phyloP scores from a whole-genome alignment of 2,797 vertebrate species.

The Allobates femoralis region DNA sequence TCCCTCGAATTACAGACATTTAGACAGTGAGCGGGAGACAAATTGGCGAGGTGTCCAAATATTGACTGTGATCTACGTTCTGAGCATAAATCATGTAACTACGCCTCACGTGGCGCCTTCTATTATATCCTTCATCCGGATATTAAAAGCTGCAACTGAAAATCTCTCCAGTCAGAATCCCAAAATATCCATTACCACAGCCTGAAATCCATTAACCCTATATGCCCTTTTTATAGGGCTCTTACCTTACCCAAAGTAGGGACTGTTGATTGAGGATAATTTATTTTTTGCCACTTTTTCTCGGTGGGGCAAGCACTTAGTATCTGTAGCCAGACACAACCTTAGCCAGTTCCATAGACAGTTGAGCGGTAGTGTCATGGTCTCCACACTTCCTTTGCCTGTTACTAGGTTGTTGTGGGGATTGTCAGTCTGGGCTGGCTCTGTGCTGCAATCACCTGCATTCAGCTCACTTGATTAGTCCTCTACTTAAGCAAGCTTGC shows the following conservation, averaged over 20 bases:
- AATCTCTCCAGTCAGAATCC: not conserved
- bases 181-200: not conserved
- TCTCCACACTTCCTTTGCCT: too few relatives aligned
- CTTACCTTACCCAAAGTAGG: not conserved
- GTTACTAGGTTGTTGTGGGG: too few relatives aligned
- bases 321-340: too few relatives aligned
- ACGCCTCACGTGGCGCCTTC: not conserved
- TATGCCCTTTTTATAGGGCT: not conserved
- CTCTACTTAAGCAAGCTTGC: too few relatives aligned
- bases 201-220: too few relatives aligned
- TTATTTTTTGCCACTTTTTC: not conserved
- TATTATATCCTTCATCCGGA: not conserved
- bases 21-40: constrained; percentile 4
- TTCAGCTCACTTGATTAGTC: too few relatives aligned
- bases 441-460: too few relatives aligned
- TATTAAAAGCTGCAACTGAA: not conserved
- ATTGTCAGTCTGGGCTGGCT: too few relatives aligned
- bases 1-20: constrained; percentile 20
- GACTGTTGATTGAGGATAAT: too few relatives aligned
- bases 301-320: too few relatives aligned
- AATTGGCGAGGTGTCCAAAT: constrained; percentile 52
- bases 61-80: constrained; percentile 32
- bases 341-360: too few relatives aligned
- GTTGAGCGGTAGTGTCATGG: too few relatives aligned
- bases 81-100: constrained; percentile 6